Conservation (phyloP, 2,888 invertebrate genomes). For the Drosophila percnosoma region DNA sequence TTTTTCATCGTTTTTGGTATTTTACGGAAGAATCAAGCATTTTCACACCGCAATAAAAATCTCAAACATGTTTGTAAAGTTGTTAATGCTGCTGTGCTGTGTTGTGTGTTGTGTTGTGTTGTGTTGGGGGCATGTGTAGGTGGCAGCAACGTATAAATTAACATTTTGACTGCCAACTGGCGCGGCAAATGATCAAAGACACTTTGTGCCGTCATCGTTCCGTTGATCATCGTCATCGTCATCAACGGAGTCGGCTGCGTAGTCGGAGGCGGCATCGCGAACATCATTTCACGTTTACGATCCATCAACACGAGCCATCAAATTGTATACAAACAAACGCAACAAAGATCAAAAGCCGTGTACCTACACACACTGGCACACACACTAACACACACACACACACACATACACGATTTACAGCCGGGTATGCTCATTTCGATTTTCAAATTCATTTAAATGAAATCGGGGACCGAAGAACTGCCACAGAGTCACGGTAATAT, state of each 20-base stretch:
- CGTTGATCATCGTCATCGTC: conserved; percentile 68
- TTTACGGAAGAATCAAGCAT: conserved; percentile 66
- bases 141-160: conserved; percentile 78
- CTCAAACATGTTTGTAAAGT: conserved; percentile 82
- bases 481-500: conserved; percentile 22
- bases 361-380: conserved; percentile 46
- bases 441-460: conserved; percentile 63
- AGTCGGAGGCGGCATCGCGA: conserved; percentile 55
- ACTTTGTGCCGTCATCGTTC: conserved; percentile 78
- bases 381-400: conserved; percentile 22
- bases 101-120: conserved; percentile 6
- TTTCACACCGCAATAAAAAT: conserved; percentile 80
- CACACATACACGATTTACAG: neutral
- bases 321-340: conserved; percentile 85
- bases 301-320: conserved; percentile 85
- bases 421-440: conserved; percentile 36
- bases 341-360: conserved; percentile 83
- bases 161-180: conserved; percentile 82
- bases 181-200: conserved; percentile 80
- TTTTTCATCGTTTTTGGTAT: conserved; percentile 3
- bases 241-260: conserved; percentile 21
- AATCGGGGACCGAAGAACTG: conserved; percentile 46
- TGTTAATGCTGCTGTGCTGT: conserved; percentile 66
- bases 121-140: conserved; percentile 47
- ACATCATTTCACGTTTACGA: conserved; percentile 81